Evolutionary conservation across 1,140 invertebrate species (phyloP).

Genomic region (Pissodes strobi): DNA sequence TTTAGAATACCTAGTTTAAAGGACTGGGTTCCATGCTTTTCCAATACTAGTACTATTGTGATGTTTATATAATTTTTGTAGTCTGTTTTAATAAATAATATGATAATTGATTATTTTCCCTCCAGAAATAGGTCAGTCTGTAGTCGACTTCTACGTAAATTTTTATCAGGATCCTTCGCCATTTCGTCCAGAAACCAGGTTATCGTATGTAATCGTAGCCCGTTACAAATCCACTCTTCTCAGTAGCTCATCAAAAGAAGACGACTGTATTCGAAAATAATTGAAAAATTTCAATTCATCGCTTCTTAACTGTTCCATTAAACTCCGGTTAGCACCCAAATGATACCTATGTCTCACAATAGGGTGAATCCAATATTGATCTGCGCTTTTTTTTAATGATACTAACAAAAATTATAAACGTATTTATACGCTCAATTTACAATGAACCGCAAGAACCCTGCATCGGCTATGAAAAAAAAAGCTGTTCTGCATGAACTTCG

Average conservation of each 20-base stretch:
- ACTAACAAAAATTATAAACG: background rate
- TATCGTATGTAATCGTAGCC: too few relatives aligned
- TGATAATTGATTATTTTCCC: too few relatives aligned
- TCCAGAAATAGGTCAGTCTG: too few relatives aligned
- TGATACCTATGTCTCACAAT: background rate
- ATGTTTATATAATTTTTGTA: too few relatives aligned
- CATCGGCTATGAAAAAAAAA: background rate
- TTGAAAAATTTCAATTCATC: background rate
- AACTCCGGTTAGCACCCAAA: background rate
- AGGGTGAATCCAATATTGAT: background rate
- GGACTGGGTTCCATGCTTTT: too few relatives aligned
- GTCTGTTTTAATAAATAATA: too few relatives aligned
- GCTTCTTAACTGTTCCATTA: background rate
- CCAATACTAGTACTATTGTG: too few relatives aligned
- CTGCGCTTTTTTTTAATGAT: background rate
- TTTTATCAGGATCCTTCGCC: too few relatives aligned
- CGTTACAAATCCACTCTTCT: background rate
- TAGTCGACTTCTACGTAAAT: too few relatives aligned
- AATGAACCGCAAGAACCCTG: background rate
- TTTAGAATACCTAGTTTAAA: too few relatives aligned
- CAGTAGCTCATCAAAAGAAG: background rate
- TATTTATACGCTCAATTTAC: background rate
- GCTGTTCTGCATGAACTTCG: background rate
- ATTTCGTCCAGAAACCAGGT: too few relatives aligned
- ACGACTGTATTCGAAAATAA: slow-evolving; percentile 1